phyloP scores from a whole-genome alignment of 1,140 invertebrate species.

The Drosophila nannoptera region DNA sequence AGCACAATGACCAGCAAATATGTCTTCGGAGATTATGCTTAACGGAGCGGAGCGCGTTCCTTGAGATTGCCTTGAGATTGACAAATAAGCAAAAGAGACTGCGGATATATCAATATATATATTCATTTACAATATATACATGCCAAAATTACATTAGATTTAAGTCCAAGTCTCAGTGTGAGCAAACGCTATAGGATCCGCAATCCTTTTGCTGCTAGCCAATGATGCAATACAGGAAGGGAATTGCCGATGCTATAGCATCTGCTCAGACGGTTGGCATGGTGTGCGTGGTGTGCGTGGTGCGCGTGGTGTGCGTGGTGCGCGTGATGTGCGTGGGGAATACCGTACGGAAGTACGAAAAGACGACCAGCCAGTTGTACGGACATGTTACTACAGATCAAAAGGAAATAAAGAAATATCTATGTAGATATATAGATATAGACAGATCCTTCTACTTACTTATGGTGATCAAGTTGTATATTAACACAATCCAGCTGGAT shows the following conservation, averaged over 20 bases:
- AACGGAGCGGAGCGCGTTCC: constrained; percentile 4
- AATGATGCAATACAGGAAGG: not conserved
- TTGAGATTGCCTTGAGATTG: constrained; percentile 10
- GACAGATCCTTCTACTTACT: too few species aligned
- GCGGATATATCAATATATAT: constrained; percentile 1
- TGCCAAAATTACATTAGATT: not conserved
- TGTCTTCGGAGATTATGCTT: constrained; percentile 67
- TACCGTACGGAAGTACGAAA: constrained; percentile 24
- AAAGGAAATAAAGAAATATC: too few species aligned
- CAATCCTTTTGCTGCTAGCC: not conserved
- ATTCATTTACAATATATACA: not conserved
- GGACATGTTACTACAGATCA: constrained; percentile 13
- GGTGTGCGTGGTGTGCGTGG: not conserved
- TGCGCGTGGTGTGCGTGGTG: not conserved
- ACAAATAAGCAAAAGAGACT: constrained; percentile 36
- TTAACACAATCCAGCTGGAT: too few species aligned
- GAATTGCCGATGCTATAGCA: constrained; percentile 1
- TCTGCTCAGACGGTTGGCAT: not conserved
- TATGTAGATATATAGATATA: too few species aligned
- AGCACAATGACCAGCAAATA: constrained; percentile 69
- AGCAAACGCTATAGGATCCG: not conserved
- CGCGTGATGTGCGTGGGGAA: too few species aligned
- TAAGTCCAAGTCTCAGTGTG: not conserved
- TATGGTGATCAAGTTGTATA: too few species aligned
- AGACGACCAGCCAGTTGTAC: constrained; percentile 54